phyloP scores from a whole-genome alignment of 1,140 invertebrate species.

The Aphelinus atriplicis region DNA sequence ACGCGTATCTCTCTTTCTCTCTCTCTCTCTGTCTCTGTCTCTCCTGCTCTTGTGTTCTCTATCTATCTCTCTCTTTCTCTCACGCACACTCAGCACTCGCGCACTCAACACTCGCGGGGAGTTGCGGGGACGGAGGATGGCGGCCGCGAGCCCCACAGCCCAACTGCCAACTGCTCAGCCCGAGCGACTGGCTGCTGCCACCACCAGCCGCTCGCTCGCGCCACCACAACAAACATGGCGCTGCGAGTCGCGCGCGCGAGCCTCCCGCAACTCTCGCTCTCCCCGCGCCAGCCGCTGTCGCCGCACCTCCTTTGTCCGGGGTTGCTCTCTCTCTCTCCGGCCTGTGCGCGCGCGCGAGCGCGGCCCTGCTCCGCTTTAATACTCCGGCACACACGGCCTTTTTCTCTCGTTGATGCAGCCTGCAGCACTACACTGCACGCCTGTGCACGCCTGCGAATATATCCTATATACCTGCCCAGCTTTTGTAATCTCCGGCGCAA shows the following conservation, averaged over 20 bases:
- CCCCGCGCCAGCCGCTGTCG: too few species aligned
- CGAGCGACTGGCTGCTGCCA: conserved; percentile 5
- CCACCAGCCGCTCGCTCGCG: background rate
- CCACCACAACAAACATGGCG: background rate
- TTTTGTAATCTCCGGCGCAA: too few species aligned
- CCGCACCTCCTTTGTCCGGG: background rate
- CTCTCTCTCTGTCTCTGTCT: conserved; percentile 10
- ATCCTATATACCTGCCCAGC: background rate
- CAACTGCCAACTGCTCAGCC: too few species aligned
- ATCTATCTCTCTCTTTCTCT: conserved; percentile 5
- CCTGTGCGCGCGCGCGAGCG: background rate
- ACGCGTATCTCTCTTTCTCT: background rate
- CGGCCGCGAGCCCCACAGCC: too few species aligned
- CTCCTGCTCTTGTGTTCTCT: conserved; percentile 15
- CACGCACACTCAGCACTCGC: too few species aligned
- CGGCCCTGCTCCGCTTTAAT: background rate
- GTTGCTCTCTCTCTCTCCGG: background rate
- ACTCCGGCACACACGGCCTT: too few species aligned
- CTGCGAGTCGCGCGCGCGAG: background rate
- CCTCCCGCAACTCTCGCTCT: too few species aligned
- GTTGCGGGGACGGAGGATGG: too few species aligned
- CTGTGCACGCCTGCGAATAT: background rate
- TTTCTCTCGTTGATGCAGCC: too few species aligned
- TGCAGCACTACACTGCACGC: background rate
- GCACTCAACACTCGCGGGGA: too few species aligned